A percentile compares a stretch with the other conserved stretches of the same genome.
phyloP scores from a whole-genome alignment of 2,113 vertebrate genomes.

The Oryzias melastigma region DNA sequence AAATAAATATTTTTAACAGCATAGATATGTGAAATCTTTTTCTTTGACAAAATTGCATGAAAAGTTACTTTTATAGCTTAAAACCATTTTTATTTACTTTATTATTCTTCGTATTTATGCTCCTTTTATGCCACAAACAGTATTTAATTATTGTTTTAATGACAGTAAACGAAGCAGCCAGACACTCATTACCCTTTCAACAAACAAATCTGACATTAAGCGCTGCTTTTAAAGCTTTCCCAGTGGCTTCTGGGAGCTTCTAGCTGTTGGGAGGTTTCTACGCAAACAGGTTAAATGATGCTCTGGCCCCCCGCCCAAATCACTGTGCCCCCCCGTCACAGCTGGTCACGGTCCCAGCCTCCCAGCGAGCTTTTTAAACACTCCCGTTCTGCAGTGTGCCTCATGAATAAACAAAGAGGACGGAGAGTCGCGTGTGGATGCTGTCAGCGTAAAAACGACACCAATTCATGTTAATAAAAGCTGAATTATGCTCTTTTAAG shows the following conservation, averaged over 20 bases:
- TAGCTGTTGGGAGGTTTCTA: not conserved
- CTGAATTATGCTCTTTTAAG: no score
- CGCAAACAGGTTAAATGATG: slow-evolving; percentile 29
- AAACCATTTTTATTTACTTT: not conserved
- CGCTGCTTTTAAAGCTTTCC: slow-evolving; percentile 14
- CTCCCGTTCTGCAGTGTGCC: not conserved
- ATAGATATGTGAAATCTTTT: not conserved
- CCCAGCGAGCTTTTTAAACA: slow-evolving; percentile 12
- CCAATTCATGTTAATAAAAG: not conserved
- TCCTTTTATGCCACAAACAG: slow-evolving; percentile 1
- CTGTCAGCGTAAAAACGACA: not conserved
- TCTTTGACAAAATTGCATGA: not conserved
- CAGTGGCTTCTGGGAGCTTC: slow-evolving; percentile 3
- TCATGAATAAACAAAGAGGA: slow-evolving; percentile 17
- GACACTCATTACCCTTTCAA: slow-evolving; percentile 8
- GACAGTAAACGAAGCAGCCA: not conserved
- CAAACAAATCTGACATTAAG: slow-evolving; percentile 5
- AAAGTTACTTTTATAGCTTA: no score
- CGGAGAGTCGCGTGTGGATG: slow-evolving; percentile 6
- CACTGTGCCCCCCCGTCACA: not conserved
- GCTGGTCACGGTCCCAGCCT: slow-evolving; percentile 12
- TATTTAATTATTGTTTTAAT: not conserved
- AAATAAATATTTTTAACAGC: not conserved
- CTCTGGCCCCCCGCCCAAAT: slow-evolving; percentile 5
- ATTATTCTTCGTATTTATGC: not conserved